A percentile compares a stretch with the other conserved stretches of the same genome.
These are phyloP conservation scores for Phengaris alcon DNA, from an alignment of 2,888 invertebrate genomes.

Conservation along the genomic window DNA sequence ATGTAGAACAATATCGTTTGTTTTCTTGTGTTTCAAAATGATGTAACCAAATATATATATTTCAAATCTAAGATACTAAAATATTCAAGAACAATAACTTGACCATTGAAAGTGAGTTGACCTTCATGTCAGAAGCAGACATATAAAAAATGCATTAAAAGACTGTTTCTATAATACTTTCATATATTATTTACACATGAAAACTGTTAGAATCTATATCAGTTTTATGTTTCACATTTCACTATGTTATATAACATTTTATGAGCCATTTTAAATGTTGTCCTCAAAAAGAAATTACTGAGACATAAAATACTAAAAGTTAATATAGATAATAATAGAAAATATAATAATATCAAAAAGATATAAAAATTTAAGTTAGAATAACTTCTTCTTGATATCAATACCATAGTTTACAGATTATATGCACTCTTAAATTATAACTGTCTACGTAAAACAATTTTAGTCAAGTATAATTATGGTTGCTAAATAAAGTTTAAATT, in stretches of 20 bases:
- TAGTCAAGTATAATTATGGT: neutral
- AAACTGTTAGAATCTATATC: neutral
- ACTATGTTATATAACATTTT: constrained; percentile 21
- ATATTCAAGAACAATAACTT: constrained; percentile 27
- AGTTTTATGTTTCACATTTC: neutral
- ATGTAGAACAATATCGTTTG: constrained; percentile 2
- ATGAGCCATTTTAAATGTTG: neutral
- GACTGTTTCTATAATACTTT: constrained; percentile 18
- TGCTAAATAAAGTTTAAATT: neutral
- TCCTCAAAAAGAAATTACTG: neutral
- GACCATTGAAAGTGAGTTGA: constrained; percentile 30
- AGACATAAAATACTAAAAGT: neutral
- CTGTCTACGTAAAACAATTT: neutral
- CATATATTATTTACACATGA: neutral
- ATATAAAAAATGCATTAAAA: constrained; percentile 16
- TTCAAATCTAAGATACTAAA: constrained; percentile 9
- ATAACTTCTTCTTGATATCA: neutral
- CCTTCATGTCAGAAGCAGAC: constrained; percentile 26
- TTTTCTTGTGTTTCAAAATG: neutral
- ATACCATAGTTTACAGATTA: no score
- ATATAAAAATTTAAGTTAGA: neutral
- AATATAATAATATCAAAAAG: neutral
- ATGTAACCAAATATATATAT: constrained; percentile 9
- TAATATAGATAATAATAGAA: no score
- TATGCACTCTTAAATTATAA: neutral